Conservation (phyloP, 2,888 invertebrate genomes). For the Sepioteuthis lessoniana region DNA sequence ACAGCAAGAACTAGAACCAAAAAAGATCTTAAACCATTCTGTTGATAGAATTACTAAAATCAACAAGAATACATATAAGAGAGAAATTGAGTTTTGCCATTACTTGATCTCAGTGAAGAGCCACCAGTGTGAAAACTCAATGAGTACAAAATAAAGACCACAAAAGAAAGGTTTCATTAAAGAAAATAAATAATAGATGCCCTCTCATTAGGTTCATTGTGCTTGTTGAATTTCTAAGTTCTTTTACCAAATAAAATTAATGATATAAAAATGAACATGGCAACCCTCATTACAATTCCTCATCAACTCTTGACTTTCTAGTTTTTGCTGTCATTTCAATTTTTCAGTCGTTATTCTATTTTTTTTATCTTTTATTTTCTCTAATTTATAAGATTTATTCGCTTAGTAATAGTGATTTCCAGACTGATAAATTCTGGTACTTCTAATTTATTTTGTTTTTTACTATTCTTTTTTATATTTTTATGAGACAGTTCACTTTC, state of each 20-base stretch:
- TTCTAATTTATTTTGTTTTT: not conserved
- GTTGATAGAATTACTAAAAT: too few species aligned
- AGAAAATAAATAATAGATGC: not conserved
- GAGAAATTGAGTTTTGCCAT: too few species aligned
- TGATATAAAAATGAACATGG: not conserved
- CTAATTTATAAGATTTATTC: not conserved
- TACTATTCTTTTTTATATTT: not conserved
- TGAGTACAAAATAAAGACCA: too few species aligned
- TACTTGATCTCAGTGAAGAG: too few species aligned
- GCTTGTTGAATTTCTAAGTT: not conserved
- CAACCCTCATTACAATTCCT: not conserved
- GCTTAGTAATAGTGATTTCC: not conserved
- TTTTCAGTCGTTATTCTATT: not conserved
- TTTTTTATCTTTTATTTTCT: not conserved
- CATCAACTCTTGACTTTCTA: not conserved
- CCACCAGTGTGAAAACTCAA: too few species aligned
- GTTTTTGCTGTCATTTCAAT: not conserved
- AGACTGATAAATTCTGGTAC: not conserved
- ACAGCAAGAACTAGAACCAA: too few species aligned
- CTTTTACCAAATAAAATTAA: not conserved
- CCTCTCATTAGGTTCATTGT: not conserved
- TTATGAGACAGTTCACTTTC: not conserved
- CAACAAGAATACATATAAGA: too few species aligned
- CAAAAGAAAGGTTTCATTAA: not conserved
- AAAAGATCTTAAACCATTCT: too few species aligned